Base-by-base conservation (phyloP, 1,140 invertebrate genomes). In the Physella acuta region DNA sequence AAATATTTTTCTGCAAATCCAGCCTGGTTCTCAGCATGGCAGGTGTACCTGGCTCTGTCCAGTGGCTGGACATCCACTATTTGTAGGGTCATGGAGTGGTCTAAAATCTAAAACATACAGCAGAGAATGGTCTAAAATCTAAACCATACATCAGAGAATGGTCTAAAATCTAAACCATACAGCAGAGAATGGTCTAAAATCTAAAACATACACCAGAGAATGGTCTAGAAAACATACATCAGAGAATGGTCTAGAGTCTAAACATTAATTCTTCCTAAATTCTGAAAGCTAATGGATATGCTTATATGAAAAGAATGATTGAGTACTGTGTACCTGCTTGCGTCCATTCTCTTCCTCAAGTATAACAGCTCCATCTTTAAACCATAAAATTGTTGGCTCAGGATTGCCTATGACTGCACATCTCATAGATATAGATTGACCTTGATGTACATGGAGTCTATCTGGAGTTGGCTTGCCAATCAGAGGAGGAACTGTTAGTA, bases 371-470 rank as follows among this genome's bases (percentile, higher is more conserved):
- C 74, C 71, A 64, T 82, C 74, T 67, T 79, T 79, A 30, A 76
- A 51, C 80, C 80, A 81, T 17, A 73, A 72, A 14, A 81, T 36
- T 24, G 72, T 66, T 16, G 88, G 87, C 30, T 75, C 66, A 14
- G 88, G 88, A 30, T 81, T 78, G 26, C 88, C 88, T 14, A 69
- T 74, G 0, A 82, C 85, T 64, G 84, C 78, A 75, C 88, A 89
- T 59, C 75, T 69, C 52, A 87, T 73, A 3, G 71, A 78, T 34
- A 84, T 72, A 14, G 73, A 52, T 0, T 76, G 65, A 0, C 77
- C 93, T 78, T 96, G 94, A 81, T 95, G 72, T 30, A 79, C 70
- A 24, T 74, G 58, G 39, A 75, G 60, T 24, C 34, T 56, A 20
- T 72, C 71, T 17, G 68, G 16, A n/a, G 34, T 37, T 14, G 71